Evolutionary conservation across 2,797 vertebrate species (phyloP).

Genomic region (Lates japonicus): DNA sequence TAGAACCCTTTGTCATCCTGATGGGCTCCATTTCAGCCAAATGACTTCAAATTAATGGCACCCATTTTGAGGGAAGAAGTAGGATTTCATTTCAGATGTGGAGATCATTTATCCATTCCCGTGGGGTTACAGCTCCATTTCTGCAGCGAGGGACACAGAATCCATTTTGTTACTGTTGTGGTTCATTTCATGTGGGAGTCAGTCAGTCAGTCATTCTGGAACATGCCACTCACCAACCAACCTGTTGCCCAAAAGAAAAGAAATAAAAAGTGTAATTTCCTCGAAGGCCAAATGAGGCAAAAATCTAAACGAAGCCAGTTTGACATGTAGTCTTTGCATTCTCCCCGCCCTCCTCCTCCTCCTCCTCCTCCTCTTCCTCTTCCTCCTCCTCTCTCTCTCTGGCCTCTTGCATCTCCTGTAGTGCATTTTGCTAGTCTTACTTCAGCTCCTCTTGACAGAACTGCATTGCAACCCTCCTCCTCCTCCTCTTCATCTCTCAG

Average conservation of each 20-base stretch:
- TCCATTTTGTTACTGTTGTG: slow-evolving; percentile 19
- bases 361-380: slow-evolving; percentile 56
- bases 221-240: slow-evolving; percentile 40
- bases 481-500: slow-evolving; percentile 71
- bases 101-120: slow-evolving; percentile 44
- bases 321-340: slow-evolving; percentile 90
- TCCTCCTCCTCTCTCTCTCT: slow-evolving; percentile 48
- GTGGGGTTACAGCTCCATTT: slow-evolving; percentile 29
- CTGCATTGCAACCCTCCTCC: slow-evolving; percentile 83
- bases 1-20: slow-evolving; percentile 44
- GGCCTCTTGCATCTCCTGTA: slow-evolving; percentile 86
- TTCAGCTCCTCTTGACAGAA: slow-evolving; percentile 83
- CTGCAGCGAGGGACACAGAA: slow-evolving; percentile 36
- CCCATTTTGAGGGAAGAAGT: slow-evolving; percentile 42
- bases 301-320: slow-evolving; percentile 81
- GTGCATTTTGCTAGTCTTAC: slow-evolving; percentile 87
- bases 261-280: slow-evolving; percentile 35
- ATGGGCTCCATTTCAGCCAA: slow-evolving; percentile 61
- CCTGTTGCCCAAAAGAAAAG: slow-evolving; percentile 46
- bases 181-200: slow-evolving; percentile 26
- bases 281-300: slow-evolving; percentile 39
- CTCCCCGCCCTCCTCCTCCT: slow-evolving; percentile 60
- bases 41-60: slow-evolving; percentile 58
- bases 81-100: slow-evolving; percentile 38
- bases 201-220: slow-evolving; percentile 25